phyloP scores from a whole-genome alignment of 2,113 vertebrate genomes.

The Oncorhynchus masou region DNA sequence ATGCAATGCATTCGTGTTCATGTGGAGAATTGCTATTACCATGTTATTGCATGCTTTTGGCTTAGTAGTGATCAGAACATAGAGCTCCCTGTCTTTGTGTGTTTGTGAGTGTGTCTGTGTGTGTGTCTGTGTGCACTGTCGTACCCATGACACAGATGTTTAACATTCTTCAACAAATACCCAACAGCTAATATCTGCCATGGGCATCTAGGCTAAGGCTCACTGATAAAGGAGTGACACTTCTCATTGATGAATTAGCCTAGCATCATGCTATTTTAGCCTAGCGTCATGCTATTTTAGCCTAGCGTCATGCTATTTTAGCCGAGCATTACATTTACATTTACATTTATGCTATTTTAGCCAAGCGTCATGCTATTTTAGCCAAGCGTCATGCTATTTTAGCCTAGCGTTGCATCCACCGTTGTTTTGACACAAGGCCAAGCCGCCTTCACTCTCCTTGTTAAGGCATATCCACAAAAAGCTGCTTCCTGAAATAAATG shows the following conservation, averaged over 20 bases:
- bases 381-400: not conserved
- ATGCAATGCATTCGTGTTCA: constrained; percentile 71
- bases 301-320: not conserved
- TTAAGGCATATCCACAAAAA: not conserved
- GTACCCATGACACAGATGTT: constrained; percentile 24
- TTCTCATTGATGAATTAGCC: not conserved
- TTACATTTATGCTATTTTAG: too few species aligned
- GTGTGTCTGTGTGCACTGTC: constrained; percentile 27
- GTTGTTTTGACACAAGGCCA: not conserved
- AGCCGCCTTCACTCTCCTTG: not conserved
- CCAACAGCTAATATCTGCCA: constrained; percentile 10
- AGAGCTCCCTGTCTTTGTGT: constrained; percentile 54
- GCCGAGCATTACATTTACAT: too few species aligned
- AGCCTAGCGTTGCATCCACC: not conserved
- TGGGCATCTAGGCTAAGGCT: constrained; percentile 6
- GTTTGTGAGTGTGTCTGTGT: constrained; percentile 27
- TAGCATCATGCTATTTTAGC: not conserved
- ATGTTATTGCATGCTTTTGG: constrained; percentile 68
- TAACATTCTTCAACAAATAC: constrained; percentile 23
- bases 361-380: not conserved
- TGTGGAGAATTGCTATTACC: constrained; percentile 57
- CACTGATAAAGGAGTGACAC: not conserved
- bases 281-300: not conserved
- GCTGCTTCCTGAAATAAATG: constrained; percentile 2
- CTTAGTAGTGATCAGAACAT: constrained; percentile 62